Percentiles rank a stretch among this genome's conserved stretches.
These are phyloP conservation scores for Endotricha flammealis DNA, from an alignment of 2,888 invertebrate genomes.

Conservation along the genomic window DNA sequence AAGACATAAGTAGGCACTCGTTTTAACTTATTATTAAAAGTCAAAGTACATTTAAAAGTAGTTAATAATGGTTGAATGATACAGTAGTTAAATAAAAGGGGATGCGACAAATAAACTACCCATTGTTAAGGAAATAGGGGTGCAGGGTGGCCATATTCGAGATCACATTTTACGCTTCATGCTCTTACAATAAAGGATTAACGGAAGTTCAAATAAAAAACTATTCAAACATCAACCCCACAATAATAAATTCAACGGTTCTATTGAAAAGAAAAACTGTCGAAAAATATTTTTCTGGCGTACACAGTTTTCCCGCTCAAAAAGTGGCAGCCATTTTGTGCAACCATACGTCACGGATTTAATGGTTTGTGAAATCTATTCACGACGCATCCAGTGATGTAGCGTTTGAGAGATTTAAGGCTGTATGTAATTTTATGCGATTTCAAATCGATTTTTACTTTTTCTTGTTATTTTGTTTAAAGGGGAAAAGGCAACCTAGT, in stretches of 20 bases:
- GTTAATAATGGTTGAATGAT: neutral
- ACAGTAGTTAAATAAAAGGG: neutral
- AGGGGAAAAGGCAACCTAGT: too few species aligned
- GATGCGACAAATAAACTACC: slow-evolving; percentile 13
- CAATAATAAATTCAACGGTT: slow-evolving; percentile 52
- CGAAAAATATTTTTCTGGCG: slow-evolving; percentile 53
- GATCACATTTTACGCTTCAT: slow-evolving; percentile 5
- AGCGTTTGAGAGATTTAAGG: slow-evolving; percentile 25
- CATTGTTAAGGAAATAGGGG: slow-evolving; percentile 11
- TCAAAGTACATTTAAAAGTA: neutral
- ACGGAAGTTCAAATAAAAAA: slow-evolving; percentile 51
- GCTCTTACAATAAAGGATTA: slow-evolving; percentile 48
- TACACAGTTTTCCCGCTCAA: slow-evolving; percentile 63
- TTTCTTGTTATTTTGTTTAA: too few species aligned
- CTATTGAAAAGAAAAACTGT: slow-evolving; percentile 62
- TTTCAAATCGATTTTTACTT: too few species aligned
- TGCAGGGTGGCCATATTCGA: slow-evolving; percentile 2
- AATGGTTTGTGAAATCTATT: slow-evolving; percentile 80
- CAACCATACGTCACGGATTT: slow-evolving; percentile 78
- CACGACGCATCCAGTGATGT: slow-evolving; percentile 39
- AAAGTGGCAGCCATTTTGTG: slow-evolving; percentile 65
- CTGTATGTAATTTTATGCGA: too few species aligned
- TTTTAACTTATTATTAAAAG: too few species aligned
- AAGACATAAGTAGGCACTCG: too few species aligned
- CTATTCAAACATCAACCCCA: slow-evolving; percentile 44